Conservation (phyloP, 2,888 invertebrate genomes). For the Podabrus alpinus region DNA sequence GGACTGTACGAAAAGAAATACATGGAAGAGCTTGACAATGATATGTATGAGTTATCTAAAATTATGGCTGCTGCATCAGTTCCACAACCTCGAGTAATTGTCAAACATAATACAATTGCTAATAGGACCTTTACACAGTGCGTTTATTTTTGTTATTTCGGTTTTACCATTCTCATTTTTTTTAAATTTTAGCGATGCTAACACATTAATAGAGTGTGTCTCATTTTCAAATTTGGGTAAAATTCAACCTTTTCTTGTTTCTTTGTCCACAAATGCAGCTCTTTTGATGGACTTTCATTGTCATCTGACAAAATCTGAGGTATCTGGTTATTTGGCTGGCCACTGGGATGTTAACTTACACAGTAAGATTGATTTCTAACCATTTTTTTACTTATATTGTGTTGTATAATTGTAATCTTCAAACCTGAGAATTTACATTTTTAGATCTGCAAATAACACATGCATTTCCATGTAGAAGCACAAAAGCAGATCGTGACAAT, state of each 20-base stretch:
- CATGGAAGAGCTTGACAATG: conserved; percentile 20
- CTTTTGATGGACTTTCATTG: conserved; percentile 91
- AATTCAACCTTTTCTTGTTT: conserved; percentile 90
- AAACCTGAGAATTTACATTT: background rate
- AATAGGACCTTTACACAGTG: conserved; percentile 79
- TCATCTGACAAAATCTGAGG: conserved; percentile 91
- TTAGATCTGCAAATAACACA: conserved; percentile 84
- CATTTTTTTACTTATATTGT: too few relatives aligned
- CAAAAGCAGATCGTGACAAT: conserved; percentile 77
- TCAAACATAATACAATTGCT: conserved; percentile 75
- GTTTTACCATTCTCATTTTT: background rate
- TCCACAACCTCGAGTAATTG: conserved; percentile 66
- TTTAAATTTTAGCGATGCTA: conserved; percentile 71
- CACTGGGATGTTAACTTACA: conserved; percentile 94
- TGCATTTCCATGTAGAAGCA: conserved; percentile 85
- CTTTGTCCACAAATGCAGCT: conserved; percentile 84
- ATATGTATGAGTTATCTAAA: conserved; percentile 25
- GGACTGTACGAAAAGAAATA: conserved; percentile 14
- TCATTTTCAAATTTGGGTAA: conserved; percentile 87
- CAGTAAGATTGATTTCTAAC: too few relatives aligned
- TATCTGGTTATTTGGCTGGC: conserved; percentile 94
- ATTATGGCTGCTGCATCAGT: conserved; percentile 29
- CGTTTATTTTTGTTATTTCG: conserved; percentile 51
- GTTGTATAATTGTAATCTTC: too few relatives aligned
- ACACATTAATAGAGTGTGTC: conserved; percentile 86